Evolutionary conservation across 2,113 vertebrate species (phyloP).

Genomic region (Lonchura striata): DNA sequence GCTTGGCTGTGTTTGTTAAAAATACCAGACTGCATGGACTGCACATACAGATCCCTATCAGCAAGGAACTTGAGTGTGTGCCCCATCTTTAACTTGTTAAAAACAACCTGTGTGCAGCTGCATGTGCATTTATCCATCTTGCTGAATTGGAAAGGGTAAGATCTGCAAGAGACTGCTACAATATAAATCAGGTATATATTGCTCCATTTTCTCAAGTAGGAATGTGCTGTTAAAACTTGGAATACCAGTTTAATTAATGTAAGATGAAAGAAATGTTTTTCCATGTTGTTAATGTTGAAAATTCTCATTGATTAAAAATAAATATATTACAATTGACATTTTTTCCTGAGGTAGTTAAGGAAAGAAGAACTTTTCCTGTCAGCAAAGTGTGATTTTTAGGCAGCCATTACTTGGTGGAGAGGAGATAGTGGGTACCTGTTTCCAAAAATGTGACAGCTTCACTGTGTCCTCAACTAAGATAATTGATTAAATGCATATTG

Average conservation of each 20-base stretch:
- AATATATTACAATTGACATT: not conserved
- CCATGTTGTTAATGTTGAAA: not conserved
- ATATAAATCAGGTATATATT: not conserved
- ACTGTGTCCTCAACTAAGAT: not conserved
- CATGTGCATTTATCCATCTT: not conserved
- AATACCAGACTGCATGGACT: not conserved
- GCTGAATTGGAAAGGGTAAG: not conserved
- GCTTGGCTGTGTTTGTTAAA: not conserved
- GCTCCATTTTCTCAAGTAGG: not conserved
- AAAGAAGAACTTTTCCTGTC: not conserved
- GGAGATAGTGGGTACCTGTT: not conserved
- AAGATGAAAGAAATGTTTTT: not conserved
- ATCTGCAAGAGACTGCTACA: not conserved
- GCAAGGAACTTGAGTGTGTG: not conserved
- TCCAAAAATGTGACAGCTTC: not conserved
- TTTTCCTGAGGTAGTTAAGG: not conserved
- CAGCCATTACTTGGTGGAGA: not conserved
- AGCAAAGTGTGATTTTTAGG: not conserved
- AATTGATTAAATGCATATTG: not conserved
- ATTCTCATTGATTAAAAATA: not conserved
- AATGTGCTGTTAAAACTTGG: not conserved
- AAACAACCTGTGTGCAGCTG: not conserved
- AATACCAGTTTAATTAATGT: not conserved
- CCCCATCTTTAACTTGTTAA: not conserved
- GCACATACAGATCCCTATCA: not conserved